phyloP scores from a whole-genome alignment of 2,113 vertebrate genomes.

The Hydrolagus affinis region DNA sequence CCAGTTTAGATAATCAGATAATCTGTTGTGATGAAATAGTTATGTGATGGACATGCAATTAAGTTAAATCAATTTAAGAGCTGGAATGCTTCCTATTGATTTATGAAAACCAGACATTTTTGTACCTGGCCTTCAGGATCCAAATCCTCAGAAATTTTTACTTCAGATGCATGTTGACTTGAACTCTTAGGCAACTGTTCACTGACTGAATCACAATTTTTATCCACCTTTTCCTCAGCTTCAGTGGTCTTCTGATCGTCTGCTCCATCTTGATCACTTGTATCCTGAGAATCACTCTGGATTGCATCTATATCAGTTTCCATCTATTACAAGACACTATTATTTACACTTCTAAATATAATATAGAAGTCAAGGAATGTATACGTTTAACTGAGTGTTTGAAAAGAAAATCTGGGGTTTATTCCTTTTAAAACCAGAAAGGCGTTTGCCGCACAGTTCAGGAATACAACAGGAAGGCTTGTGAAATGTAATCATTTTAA shows the following conservation, averaged over 20 bases:
- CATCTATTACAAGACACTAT: slow-evolving; percentile 10
- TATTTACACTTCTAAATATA: neutral
- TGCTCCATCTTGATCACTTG: slow-evolving; percentile 62
- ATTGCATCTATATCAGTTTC: slow-evolving; percentile 27
- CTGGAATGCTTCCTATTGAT: neutral
- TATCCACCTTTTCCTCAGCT: slow-evolving; percentile 57
- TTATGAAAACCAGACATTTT: slow-evolving; percentile 36
- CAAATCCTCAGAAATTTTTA: slow-evolving; percentile 55
- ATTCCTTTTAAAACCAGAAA: neutral
- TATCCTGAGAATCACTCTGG: slow-evolving; percentile 55
- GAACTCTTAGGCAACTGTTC: slow-evolving; percentile 42
- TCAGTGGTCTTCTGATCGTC: slow-evolving; percentile 62
- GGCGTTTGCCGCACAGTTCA: neutral
- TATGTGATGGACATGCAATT: slow-evolving; percentile 32
- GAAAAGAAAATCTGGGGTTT: neutral
- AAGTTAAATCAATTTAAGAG: neutral
- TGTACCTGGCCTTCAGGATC: slow-evolving; percentile 59
- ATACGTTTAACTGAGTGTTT: neutral
- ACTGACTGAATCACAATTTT: slow-evolving; percentile 50
- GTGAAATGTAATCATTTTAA: neutral
- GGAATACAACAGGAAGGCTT: neutral
- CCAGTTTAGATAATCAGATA: slow-evolving; percentile 39
- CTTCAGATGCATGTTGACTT: neutral
- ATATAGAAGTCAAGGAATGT: neutral
- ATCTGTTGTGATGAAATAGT: slow-evolving; percentile 35